Base-by-base conservation (phyloP, 2,888 invertebrate genomes). In the Elysia crispata region DNA sequence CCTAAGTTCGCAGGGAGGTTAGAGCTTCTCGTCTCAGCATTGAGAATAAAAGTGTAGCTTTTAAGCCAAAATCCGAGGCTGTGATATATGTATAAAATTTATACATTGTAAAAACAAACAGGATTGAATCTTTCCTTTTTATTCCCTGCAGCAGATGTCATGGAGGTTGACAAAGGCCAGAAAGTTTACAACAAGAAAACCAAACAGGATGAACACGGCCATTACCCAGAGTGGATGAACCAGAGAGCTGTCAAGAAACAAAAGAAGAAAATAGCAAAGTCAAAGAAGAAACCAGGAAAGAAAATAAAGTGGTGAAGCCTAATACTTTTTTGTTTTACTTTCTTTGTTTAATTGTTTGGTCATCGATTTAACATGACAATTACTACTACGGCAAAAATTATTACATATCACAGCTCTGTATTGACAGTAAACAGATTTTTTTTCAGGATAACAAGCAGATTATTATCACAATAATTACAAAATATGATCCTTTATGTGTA, bases 181-280 rank as follows among this genome's bases (percentile, higher is more conserved):
- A 66, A 62, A 23, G 79, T 81, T 8, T 83, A 80, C 25, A 80
- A 88, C 80, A 81, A 84, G 90, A 96, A 96, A 90, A 96, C 96
- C 86, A 93, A 96, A 25, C 82, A 84, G 66, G 88, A 90, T 83
- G 87, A 89, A 77, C 83, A 95, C n/a, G n/a, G n/a, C n/a, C n/a
- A n/a, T n/a, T n/a, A n/a, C n/a, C n/a, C n/a, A 90, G 93, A 94
- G 0, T 98, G 97, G 97, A 94, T 96, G 92, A 95, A 95, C 89
- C 91, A n/a, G n/a, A n/a, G n/a, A n/a, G n/a, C n/a, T n/a, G 95
- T 96, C 0, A 94, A 94, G 86, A 95, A 95, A 86, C 94, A 93
- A 77, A 94, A 94, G 88, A 93, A 93, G 84, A 92, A 92, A 31
- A 90, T 92, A 41, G 77, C 80, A 81, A 89, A 91, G 30, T 91